These are phyloP conservation scores for Schizopygopsis malacanthus DNA, from an alignment of 2,797 vertebrate species.

Conservation along the genomic window DNA sequence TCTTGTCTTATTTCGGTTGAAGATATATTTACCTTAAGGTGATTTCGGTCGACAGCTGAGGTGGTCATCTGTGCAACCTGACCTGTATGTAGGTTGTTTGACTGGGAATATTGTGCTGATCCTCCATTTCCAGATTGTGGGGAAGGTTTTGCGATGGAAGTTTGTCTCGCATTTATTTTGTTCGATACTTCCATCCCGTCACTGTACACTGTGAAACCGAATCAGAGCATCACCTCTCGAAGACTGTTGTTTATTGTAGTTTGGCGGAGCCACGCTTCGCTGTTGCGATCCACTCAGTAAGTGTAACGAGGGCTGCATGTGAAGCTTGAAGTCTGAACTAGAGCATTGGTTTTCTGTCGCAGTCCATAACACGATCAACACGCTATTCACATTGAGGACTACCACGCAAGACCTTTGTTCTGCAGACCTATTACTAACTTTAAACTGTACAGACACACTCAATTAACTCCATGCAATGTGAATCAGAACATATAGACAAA, in stretches of 20 bases:
- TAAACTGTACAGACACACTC: conserved; percentile 42
- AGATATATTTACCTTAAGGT: conserved; percentile 66
- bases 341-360: conserved; percentile 65
- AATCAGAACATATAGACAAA: conserved; percentile 78
- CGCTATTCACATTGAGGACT: conserved; percentile 23
- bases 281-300: conserved; percentile 58
- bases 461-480: conserved; percentile 43
- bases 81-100: conserved; percentile 71
- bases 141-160: conserved; percentile 54
- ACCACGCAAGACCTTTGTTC: conserved; percentile 52
- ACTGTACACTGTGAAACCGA: conserved; percentile 66
- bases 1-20: conserved; percentile 70
- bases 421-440: conserved; percentile 47
- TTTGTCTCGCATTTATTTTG: conserved; percentile 51
- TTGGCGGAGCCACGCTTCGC: conserved; percentile 35
- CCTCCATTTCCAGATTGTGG: conserved; percentile 62
- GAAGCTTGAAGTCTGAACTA: conserved; percentile 72
- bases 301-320: conserved; percentile 67
- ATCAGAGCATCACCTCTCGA: conserved; percentile 49
- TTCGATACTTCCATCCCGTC: conserved; percentile 52
- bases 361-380: conserved; percentile 49
- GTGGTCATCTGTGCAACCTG: conserved; percentile 73
- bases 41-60: conserved; percentile 66
- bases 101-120: conserved; percentile 54
- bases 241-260: conserved; percentile 56